Conservation (phyloP, 2,797 vertebrate genomes). For the Poecilia picta region DNA sequence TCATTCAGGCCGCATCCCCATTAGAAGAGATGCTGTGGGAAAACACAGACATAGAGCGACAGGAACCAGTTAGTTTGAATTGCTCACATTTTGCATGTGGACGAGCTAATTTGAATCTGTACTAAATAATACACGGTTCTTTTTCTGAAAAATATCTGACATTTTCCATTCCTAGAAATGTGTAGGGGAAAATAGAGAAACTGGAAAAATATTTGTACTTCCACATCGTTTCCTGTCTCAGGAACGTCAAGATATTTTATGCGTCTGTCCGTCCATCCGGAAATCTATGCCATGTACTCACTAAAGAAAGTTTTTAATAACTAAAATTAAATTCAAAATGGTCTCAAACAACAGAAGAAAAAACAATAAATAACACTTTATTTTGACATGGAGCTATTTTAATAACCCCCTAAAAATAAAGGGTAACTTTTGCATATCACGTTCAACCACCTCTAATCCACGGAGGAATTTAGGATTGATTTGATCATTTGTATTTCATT, state of each 20-base stretch:
- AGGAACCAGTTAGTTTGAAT: background rate
- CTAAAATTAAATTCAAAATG: background rate
- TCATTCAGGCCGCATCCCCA: constrained; percentile 44
- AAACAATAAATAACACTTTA: background rate
- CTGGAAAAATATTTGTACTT: background rate
- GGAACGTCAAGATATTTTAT: background rate
- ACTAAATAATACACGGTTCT: background rate
- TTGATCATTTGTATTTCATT: background rate
- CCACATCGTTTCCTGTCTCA: background rate
- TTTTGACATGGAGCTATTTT: background rate
- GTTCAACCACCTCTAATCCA: background rate
- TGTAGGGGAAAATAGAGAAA: background rate
- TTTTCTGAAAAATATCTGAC: background rate
- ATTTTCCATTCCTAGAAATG: background rate
- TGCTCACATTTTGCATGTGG: background rate
- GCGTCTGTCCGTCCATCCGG: background rate
- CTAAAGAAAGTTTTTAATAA: background rate
- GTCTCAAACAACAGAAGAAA: background rate
- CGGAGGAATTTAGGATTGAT: background rate
- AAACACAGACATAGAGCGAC: constrained; percentile 6
- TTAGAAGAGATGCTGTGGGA: constrained; percentile 31
- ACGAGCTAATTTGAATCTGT: background rate
- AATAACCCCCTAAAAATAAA: background rate
- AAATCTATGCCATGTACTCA: background rate
- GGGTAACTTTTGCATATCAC: background rate